These are phyloP conservation scores for Acanthoscelides obtectus DNA, from an alignment of 2,888 invertebrate genomes.

Conservation along the genomic window DNA sequence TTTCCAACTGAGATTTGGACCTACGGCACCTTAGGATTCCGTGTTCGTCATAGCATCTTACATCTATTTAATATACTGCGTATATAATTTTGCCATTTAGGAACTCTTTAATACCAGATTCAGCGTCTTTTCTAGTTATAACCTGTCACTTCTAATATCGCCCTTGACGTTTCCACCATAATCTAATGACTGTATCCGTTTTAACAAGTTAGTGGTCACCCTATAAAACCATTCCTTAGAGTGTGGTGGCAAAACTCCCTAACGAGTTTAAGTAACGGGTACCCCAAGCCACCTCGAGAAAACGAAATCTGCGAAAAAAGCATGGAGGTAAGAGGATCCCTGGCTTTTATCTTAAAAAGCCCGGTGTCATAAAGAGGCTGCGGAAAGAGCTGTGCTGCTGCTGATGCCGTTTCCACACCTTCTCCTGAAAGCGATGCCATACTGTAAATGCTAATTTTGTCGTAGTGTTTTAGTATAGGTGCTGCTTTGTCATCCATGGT, in stretches of 20 bases:
- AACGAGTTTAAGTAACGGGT: background rate
- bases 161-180: background rate
- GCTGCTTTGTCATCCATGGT: background rate
- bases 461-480: background rate
- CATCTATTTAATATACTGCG: no score
- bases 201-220: background rate
- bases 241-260: background rate
- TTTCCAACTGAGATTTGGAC: no score
- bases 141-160: background rate
- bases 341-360: background rate
- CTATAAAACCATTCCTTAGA: background rate
- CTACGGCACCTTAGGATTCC: no score
- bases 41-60: no score
- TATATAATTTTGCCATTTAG: no score
- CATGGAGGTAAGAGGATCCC: background rate
- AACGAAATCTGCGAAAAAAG: background rate
- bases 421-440: background rate
- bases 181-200: background rate
- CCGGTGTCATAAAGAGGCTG: background rate
- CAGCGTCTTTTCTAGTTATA: background rate
- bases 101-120: no score
- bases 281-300: background rate
- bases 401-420: background rate
- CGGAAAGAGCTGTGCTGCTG: background rate
- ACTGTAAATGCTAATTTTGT: background rate